Base-by-base conservation (phyloP, 2,888 invertebrate species). In the Mesorhabditis sp. region DNA sequence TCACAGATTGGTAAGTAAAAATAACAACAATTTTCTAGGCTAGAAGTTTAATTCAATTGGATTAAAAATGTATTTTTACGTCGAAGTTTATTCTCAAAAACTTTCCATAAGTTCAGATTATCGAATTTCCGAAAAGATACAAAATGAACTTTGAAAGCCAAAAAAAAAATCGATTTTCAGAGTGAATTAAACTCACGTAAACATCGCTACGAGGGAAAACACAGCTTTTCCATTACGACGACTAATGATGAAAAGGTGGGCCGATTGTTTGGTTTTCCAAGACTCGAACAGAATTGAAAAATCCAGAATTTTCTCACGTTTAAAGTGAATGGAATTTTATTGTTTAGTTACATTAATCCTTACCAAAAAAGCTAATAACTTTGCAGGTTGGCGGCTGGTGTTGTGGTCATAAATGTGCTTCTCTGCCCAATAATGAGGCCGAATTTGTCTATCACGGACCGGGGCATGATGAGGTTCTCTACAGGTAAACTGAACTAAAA, bases 341-440 rank as follows among this genome's bases (percentile, higher is more conserved):
- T 28, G 28, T 28, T 28, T 28, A 2, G 28, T 28, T 28, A 28
- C 28, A 28, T 28, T 28, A 28, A 28, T 28, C 28, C 28, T 28
- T 28, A 28, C 28, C 28, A 28, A 28, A 28, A 28, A 28, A 28
- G 28, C 28, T 28, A 28, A 28, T 28, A 28, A 28, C 10, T 10
- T 50, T 50, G 1, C 58, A 50, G 58, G 58, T 50, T 50, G 58
- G 58, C n/a, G 58, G n/a, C n/a, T 50, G 58, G 58, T 50, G 58
- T 50, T 50, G 58, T 2, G 58, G 58, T 2, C 7, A 50, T n/a
- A 50, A 50, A 50, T 50, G 58, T 50, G 58, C 58, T n/a, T 50
- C 58, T 50, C 58, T 50, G 10, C 58, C 58, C 1, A 10, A 50
- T n/a, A 13, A 10, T 50, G 10, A 13, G 7, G 10, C 7, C 7